Evolutionary conservation across 2,113 vertebrate genomes (phyloP), one percentile per base, ranked within the genome.

Genomic region (Loxodonta africana): DNA sequence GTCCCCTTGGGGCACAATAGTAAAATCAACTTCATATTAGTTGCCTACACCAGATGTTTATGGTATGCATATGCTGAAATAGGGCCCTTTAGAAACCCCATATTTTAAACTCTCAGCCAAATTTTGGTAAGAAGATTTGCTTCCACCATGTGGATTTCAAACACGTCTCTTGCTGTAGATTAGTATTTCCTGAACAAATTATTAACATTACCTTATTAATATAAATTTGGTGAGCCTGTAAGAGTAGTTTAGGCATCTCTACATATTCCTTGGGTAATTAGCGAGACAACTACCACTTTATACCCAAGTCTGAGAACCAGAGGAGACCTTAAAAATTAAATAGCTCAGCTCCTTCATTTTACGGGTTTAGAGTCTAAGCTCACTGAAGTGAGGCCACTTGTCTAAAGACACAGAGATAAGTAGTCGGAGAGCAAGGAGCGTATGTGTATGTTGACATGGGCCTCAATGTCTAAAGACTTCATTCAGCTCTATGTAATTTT

Each of bases 71-170:
- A 53, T 67, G 23, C 30, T 94, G 73, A 89, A 51, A 95, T 26
- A 46, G 4, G 60, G 1, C 4, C 51, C 8, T 88, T 77, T 71
- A 62, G 20, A 90, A 94, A 83, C 48, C 37, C 83, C 3, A 37
- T 90, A 57, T 65, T 67, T 86, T 53, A 93, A 92, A 60, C 44
- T 20, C 15, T 44, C 82, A 53, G 44, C 21, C 44, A 95, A 46
- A 73, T 78, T 91, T 44, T 90, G 60, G 33, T 91, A 76, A 95
- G 73, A 81, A 81, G 53, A 84, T 84, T 90, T 94, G 28, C 18
- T 81, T 88, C 23, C 6, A 53, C 87, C 57, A n/a, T 95, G 44
- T 65, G 33, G 41, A n/a, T 92, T 90, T 89, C 63, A 65, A 57
- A 86, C 0, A 65, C 4, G 0, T 83, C 21, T 83, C 67, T 94